Conservation (phyloP, 2,113 vertebrate species). For the Chaetodon auriga region DNA sequence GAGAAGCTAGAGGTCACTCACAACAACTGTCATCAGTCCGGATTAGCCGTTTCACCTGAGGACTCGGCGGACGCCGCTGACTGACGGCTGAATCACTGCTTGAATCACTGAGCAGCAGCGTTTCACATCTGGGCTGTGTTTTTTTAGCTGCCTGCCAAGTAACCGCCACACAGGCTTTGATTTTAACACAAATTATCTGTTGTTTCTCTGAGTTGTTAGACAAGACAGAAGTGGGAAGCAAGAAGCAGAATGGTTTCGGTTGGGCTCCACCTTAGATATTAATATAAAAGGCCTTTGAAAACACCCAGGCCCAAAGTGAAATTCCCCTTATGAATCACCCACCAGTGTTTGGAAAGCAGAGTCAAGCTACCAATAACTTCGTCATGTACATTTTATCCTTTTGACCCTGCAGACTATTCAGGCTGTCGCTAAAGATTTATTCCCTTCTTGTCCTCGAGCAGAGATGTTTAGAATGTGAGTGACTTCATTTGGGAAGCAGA, state of each 20-base stretch:
- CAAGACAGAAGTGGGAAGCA: conserved; percentile 38
- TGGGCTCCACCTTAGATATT: conserved; percentile 45
- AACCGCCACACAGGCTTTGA: conserved; percentile 39
- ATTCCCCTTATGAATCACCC: conserved; percentile 66
- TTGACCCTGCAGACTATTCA: conserved; percentile 58
- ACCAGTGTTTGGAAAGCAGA: conserved; percentile 57
- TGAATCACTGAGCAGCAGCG: conserved; percentile 50
- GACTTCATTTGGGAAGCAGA: conserved; percentile 26
- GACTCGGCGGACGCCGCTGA: conserved; percentile 38
- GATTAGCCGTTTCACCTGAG: conserved; percentile 50
- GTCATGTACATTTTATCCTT: conserved; percentile 50
- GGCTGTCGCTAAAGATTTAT: conserved; percentile 38
- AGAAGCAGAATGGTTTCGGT: conserved; percentile 46
- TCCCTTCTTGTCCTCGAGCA: conserved; percentile 25
- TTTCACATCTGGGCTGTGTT: conserved; percentile 57
- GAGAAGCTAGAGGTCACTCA: conserved; percentile 71
- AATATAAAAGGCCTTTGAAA: conserved; percentile 54
- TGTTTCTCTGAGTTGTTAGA: conserved; percentile 29
- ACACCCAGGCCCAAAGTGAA: conserved; percentile 39
- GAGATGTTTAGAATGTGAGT: conserved; percentile 35
- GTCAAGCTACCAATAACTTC: conserved; percentile 54
- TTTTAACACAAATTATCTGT: conserved; percentile 23
- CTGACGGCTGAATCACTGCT: conserved; percentile 47
- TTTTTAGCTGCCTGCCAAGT: conserved; percentile 29
- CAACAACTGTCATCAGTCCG: conserved; percentile 75